phyloP scores from a whole-genome alignment of 64 coral and sea anemone species.

The Actinia equina region DNA sequence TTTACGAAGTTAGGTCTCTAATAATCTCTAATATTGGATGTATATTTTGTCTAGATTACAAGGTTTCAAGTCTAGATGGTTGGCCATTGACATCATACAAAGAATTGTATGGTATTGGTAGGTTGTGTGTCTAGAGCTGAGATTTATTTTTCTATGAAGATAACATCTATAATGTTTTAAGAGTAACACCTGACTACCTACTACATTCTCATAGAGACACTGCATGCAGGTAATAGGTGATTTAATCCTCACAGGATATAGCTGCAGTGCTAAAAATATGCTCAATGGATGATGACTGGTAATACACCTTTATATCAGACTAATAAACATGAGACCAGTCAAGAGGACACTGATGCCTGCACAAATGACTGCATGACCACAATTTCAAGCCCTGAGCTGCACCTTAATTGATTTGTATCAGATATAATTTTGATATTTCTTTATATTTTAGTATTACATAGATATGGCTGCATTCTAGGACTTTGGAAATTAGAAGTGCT shows the following conservation, averaged over 20 bases:
- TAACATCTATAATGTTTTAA: too few relatives aligned
- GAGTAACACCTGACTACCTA: too few relatives aligned
- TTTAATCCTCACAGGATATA: too few relatives aligned
- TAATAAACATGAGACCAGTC: background rate
- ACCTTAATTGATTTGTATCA: background rate
- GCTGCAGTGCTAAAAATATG: too few relatives aligned
- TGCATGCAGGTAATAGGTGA: too few relatives aligned
- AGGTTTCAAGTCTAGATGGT: constrained; percentile 8
- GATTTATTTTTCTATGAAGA: too few relatives aligned
- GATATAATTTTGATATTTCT: background rate
- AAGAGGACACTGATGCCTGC: too few relatives aligned
- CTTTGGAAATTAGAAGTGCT: constrained; percentile 52
- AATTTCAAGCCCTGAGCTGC: background rate
- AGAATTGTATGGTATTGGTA: constrained; percentile 57
- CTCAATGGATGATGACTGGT: background rate
- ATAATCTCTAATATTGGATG: too few relatives aligned
- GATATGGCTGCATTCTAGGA: constrained; percentile 75
- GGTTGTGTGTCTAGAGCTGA: too few relatives aligned
- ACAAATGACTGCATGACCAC: too few relatives aligned
- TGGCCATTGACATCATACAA: constrained; percentile 44
- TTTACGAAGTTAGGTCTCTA: too few relatives aligned
- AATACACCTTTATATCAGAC: background rate
- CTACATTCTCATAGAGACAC: too few relatives aligned
- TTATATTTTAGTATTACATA: constrained; percentile 54
- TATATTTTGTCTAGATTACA: background rate